phyloP scores from a whole-genome alignment of 2,888 invertebrate genomes.

The Molorchus minor region DNA sequence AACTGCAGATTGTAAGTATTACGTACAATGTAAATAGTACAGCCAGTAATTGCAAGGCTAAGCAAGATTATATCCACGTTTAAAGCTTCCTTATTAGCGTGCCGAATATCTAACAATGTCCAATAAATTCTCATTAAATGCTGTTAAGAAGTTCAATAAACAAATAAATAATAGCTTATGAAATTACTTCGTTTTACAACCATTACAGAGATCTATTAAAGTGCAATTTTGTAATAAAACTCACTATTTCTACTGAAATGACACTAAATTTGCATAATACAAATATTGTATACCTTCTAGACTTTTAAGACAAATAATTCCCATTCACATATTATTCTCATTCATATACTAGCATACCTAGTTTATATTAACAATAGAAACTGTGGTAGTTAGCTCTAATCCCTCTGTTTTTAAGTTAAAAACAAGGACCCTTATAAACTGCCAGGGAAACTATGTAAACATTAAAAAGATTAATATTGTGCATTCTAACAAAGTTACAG shows the following conservation, averaged over 20 bases:
- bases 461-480: too few relatives aligned
- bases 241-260: slow-evolving; percentile 14
- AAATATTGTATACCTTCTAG: slow-evolving; percentile 1
- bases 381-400: too few relatives aligned
- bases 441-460: too few relatives aligned
- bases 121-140: slow-evolving; percentile 17
- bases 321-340: too few relatives aligned
- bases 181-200: slow-evolving; percentile 1
- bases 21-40: not conserved
- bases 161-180: slow-evolving; percentile 13
- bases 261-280: slow-evolving; percentile 17
- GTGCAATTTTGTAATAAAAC: slow-evolving; percentile 10
- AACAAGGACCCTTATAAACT: too few relatives aligned
- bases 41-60: not conserved
- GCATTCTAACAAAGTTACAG: too few relatives aligned
- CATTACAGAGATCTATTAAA: not conserved
- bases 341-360: not conserved
- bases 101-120: slow-evolving; percentile 17
- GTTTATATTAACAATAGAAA: too few relatives aligned
- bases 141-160: slow-evolving; percentile 17
- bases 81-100: slow-evolving; percentile 3
- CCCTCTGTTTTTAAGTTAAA: too few relatives aligned
- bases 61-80: not conserved
- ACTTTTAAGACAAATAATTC: not conserved
- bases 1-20: too few relatives aligned